phyloP scores from a whole-genome alignment of 2,797 vertebrate species.

The Spea hammondii region DNA sequence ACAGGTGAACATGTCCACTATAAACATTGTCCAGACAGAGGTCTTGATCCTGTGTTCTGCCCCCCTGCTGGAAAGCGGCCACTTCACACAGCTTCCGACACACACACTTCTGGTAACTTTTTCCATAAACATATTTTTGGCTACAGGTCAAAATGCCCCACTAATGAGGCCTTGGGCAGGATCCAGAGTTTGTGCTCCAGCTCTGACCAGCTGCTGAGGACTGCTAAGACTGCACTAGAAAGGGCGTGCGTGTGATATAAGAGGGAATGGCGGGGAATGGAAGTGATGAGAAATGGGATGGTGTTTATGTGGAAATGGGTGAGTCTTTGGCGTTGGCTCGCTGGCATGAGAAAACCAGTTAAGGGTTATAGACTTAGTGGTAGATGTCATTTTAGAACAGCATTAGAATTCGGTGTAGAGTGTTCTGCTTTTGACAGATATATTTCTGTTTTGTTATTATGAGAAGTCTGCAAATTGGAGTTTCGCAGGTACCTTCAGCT shows the following conservation, averaged over 20 bases:
- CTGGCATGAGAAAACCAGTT: too few relatives aligned
- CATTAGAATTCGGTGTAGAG: too few relatives aligned
- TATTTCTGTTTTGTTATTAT: too few relatives aligned
- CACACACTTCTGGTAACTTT: conserved; percentile 51
- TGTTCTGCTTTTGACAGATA: too few relatives aligned
- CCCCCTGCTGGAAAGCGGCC: conserved; percentile 32
- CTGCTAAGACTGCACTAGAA: conserved; percentile 2
- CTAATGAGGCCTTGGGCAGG: conserved; percentile 42
- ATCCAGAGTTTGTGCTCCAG: conserved; percentile 28
- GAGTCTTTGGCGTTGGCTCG: background rate
- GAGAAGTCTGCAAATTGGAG: too few relatives aligned
- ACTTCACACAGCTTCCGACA: conserved; percentile 41
- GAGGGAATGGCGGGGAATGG: background rate
- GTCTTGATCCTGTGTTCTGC: conserved; percentile 47
- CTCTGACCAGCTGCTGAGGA: conserved; percentile 16
- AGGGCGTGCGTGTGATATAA: background rate
- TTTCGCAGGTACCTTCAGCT: too few relatives aligned
- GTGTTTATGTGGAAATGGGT: background rate
- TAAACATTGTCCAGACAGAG: conserved; percentile 47
- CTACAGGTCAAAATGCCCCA: conserved; percentile 64
- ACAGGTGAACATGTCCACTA: conserved; percentile 37
- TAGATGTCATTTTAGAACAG: too few relatives aligned
- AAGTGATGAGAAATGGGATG: background rate
- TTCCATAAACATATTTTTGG: conserved; percentile 76
- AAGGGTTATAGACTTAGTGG: too few relatives aligned